These are phyloP conservation scores for Ornithoptera alexandrae DNA, from an alignment of 2,888 invertebrate genomes.

Conservation along the genomic window DNA sequence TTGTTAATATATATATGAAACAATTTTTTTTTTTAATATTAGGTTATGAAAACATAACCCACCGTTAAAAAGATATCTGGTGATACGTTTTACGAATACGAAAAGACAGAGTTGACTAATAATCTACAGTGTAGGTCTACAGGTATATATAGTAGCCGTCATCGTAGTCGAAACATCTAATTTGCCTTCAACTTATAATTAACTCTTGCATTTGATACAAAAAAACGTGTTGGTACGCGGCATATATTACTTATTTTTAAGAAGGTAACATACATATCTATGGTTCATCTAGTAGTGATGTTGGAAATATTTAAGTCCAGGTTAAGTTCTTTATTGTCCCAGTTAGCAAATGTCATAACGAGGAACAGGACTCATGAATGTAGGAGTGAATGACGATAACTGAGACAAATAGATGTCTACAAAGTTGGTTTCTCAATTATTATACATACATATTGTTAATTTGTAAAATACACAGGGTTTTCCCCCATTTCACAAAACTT, in stretches of 20 bases:
- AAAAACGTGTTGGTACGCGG: constrained; percentile 33
- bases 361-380: too few species aligned
- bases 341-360: background rate
- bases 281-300: background rate
- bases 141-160: constrained; percentile 55
- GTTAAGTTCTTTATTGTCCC: background rate
- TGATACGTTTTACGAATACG: constrained; percentile 32
- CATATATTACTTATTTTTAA: constrained; percentile 1
- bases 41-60: background rate
- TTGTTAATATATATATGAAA: background rate
- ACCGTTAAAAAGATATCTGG: background rate
- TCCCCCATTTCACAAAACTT: too few species aligned
- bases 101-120: constrained; percentile 50
- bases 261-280: background rate
- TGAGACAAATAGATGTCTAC: too few species aligned
- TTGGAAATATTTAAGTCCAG: background rate
- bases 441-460: too few species aligned
- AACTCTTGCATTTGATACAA: constrained; percentile 55
- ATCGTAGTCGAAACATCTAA: constrained; percentile 59
- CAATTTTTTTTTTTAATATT: background rate
- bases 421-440: too few species aligned
- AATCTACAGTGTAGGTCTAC: constrained; percentile 48
- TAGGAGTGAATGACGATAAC: too few species aligned
- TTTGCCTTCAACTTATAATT: constrained; percentile 60
- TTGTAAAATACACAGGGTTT: too few species aligned